phyloP scores from a whole-genome alignment of 2,888 invertebrate species.

The Xylophagus ater region DNA sequence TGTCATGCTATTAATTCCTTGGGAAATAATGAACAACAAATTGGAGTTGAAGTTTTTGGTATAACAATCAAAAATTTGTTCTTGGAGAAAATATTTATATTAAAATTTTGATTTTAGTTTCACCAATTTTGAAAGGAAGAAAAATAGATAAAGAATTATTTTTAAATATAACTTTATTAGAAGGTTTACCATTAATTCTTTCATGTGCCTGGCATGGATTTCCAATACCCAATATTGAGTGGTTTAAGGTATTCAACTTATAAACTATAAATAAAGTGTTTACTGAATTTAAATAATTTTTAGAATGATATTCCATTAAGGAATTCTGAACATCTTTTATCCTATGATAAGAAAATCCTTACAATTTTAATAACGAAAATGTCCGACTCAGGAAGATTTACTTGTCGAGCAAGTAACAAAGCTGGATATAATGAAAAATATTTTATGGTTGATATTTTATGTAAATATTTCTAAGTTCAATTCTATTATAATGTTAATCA shows the following conservation, averaged over 20 bases:
- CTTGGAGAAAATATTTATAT: slow-evolving; percentile 25
- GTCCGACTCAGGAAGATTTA: slow-evolving; percentile 43
- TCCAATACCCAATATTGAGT: slow-evolving; percentile 47
- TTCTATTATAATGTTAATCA: too few species aligned
- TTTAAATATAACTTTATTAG: slow-evolving; percentile 22
- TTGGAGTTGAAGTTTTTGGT: slow-evolving; percentile 41
- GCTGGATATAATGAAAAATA: slow-evolving; percentile 41
- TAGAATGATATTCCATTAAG: slow-evolving; percentile 7
- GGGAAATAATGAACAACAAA: slow-evolving; percentile 38
- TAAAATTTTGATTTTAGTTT: slow-evolving; percentile 31
- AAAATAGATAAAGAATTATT: slow-evolving; percentile 5
- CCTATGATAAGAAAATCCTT: slow-evolving; percentile 37
- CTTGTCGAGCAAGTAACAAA: slow-evolving; percentile 47
- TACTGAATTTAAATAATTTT: not conserved
- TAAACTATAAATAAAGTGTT: not conserved
- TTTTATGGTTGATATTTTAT: slow-evolving; percentile 40
- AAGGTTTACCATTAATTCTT: slow-evolving; percentile 40
- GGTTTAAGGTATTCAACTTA: slow-evolving; percentile 44
- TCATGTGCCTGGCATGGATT: slow-evolving; percentile 49
- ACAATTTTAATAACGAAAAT: slow-evolving; percentile 32
- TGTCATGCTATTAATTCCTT: slow-evolving; percentile 47
- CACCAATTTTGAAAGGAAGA: slow-evolving; percentile 14
- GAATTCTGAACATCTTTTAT: slow-evolving; percentile 2
- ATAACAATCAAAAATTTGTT: slow-evolving; percentile 14
- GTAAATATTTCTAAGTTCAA: slow-evolving; percentile 33